phyloP scores from a whole-genome alignment of 1,140 invertebrate genomes.

The Drosophila leontia region DNA sequence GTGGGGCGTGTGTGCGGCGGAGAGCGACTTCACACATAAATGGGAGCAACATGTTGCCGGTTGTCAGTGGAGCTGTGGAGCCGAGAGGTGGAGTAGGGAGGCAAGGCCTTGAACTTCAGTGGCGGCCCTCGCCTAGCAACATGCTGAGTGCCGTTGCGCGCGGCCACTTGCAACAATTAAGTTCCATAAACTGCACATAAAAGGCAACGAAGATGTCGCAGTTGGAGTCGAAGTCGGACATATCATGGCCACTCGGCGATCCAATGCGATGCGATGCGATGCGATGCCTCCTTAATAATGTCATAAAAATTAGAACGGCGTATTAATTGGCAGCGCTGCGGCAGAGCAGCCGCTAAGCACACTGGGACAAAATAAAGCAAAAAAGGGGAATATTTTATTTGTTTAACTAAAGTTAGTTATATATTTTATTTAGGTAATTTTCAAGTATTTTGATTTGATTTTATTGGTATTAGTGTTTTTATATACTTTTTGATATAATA shows the following conservation, averaged over 20 bases:
- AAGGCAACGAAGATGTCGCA: conserved; percentile 75
- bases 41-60: conserved; percentile 80
- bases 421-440: too few relatives aligned
- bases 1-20: conserved; percentile 11
- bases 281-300: conserved; percentile 80
- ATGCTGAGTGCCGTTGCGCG: conserved; percentile 58
- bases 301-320: conserved; percentile 84
- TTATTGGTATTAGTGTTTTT: too few relatives aligned
- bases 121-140: conserved; percentile 48
- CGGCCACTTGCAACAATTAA: conserved; percentile 72
- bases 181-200: conserved; percentile 79
- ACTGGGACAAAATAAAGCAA: not conserved
- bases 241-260: conserved; percentile 44
- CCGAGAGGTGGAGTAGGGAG: not conserved
- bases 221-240: conserved; percentile 38
- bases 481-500: too few relatives aligned
- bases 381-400: not conserved
- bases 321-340: conserved; percentile 71
- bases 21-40: conserved; percentile 78
- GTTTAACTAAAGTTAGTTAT: too few relatives aligned
- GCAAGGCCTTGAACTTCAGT: conserved; percentile 34
- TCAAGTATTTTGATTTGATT: too few relatives aligned
- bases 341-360: conserved; percentile 31
- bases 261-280: conserved; percentile 27
- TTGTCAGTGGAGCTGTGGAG: conserved; percentile 18